phyloP scores from a whole-genome alignment of 1,140 invertebrate species.

The Calycopis cecrops region DNA sequence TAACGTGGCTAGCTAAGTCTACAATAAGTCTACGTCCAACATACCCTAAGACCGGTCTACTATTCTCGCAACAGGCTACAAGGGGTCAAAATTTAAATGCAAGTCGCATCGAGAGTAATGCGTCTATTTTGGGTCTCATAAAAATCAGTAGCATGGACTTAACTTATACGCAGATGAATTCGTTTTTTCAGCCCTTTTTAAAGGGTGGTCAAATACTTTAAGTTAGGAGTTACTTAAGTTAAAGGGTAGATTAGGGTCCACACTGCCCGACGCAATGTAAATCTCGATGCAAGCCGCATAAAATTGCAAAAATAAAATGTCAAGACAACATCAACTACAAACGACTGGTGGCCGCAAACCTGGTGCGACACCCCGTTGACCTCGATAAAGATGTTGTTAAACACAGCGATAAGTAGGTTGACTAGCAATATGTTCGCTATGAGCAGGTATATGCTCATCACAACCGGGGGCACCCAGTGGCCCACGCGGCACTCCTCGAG shows the following conservation, averaged over 20 bases:
- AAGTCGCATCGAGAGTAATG: slow-evolving; percentile 22
- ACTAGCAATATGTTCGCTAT: slow-evolving; percentile 97
- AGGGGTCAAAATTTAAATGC: slow-evolving; percentile 25
- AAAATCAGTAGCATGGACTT: neutral
- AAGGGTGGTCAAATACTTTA: too few species aligned
- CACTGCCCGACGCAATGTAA: too few species aligned
- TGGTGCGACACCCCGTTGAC: slow-evolving; percentile 96
- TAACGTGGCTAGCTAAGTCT: slow-evolving; percentile 25
- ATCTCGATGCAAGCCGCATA: too few species aligned
- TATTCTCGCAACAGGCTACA: slow-evolving; percentile 65
- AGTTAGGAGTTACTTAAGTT: too few species aligned
- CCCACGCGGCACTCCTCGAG: slow-evolving; percentile 87
- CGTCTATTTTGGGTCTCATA: neutral
- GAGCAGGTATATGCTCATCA: slow-evolving; percentile 96
- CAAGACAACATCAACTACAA: slow-evolving; percentile 44
- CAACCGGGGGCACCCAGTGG: slow-evolving; percentile 94
- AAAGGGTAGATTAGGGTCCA: too few species aligned
- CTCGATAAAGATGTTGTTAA: slow-evolving; percentile 98
- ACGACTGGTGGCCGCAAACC: slow-evolving; percentile 53
- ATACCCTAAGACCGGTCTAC: slow-evolving; percentile 29
- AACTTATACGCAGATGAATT: neutral
- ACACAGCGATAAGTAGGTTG: slow-evolving; percentile 97
- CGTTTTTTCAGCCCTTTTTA: too few species aligned
- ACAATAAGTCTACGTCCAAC: slow-evolving; percentile 24
- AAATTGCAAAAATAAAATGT: slow-evolving; percentile 25